Evolutionary conservation across 2,113 vertebrate genomes (phyloP), one percentile per base, ranked within the genome.

Genomic region (Athene noctua): DNA sequence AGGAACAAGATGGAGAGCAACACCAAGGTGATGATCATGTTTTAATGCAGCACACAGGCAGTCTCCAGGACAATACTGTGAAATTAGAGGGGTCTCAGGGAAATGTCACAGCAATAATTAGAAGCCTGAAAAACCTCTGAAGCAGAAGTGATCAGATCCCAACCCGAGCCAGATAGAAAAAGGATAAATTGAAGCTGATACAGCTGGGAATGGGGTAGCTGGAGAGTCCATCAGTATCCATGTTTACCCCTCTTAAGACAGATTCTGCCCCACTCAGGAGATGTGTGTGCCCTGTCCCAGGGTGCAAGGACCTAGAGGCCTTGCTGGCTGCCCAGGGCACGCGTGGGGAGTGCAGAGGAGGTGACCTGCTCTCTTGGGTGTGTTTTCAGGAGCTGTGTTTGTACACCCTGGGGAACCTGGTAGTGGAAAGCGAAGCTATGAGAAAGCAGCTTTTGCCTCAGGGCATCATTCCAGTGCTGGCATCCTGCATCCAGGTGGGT

Each of bases 361-460:
- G 5, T 91, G 78, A 89, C 36, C 67, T 49, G 17, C 38, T 84
- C 36, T 54, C 51, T 16, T 2, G 91, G 38, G 16, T 70, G 7
- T 92, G 68, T 96, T 97, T 97, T 88, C 96, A 99, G 99, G 99
- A 99, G 96, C 97, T 99, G 92, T 99, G 99, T 96, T 97, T 99
- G 72, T 99, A 99, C 97, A 99, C 99, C 0, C 96, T 99, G 81
- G 99, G 99, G 59, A 99, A 99, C 91, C 97, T 99, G 52, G 98
- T 98, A 4, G 98, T 99, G 52, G 99, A 99, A 87, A 98, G 98
- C 19, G 96, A 98, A 85, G 92, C 94, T 47, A 98, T 99, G n/a
- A 98, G 98, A 98, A 98, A 98, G 62, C 99, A 98, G 66, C 98
- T 99, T 40, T 90, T 99, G 91, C 98, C 98, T 26, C 99, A 99